Evolutionary conservation across 1,140 invertebrate genomes (phyloP).

Genomic region (Tetranychus urticae): DNA sequence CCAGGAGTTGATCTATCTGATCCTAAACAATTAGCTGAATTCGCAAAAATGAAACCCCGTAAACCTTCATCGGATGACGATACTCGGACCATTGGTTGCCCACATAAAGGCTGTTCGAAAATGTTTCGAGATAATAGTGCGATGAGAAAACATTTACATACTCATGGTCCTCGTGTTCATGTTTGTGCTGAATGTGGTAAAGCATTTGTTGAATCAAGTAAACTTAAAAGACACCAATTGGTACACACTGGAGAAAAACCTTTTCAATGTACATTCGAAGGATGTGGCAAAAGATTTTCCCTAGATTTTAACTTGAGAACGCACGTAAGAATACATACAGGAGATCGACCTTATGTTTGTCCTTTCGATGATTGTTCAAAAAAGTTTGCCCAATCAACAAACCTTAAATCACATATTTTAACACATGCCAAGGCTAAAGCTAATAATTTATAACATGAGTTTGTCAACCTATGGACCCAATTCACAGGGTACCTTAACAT

Average conservation of each 20-base stretch:
- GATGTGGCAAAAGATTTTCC: slow-evolving; percentile 90
- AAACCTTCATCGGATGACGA: slow-evolving; percentile 47
- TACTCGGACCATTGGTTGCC: slow-evolving; percentile 69
- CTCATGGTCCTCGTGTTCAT: slow-evolving; percentile 83
- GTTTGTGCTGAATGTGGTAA: slow-evolving; percentile 96
- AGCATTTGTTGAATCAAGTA: slow-evolving; percentile 91
- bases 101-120: slow-evolving; percentile 73
- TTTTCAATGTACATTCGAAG: slow-evolving; percentile 93
- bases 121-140: slow-evolving; percentile 95
- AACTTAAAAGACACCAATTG: slow-evolving; percentile 77
- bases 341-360: slow-evolving; percentile 84
- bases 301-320: slow-evolving; percentile 86
- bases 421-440: slow-evolving; percentile 80
- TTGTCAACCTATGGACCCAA: slow-evolving; percentile 64
- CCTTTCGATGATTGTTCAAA: slow-evolving; percentile 95
- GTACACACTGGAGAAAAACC: slow-evolving; percentile 89
- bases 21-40: slow-evolving; percentile 74
- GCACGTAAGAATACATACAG: slow-evolving; percentile 89
- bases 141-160: slow-evolving; percentile 92
- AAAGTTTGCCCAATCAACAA: slow-evolving; percentile 94
- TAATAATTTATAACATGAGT: slow-evolving; percentile 28
- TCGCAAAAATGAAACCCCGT: slow-evolving; percentile 64
- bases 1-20: slow-evolving; percentile 73
- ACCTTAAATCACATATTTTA: slow-evolving; percentile 90
- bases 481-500: slow-evolving; percentile 64